These are phyloP conservation scores for Dione juno DNA, from an alignment of 2,888 invertebrate species.

Conservation along the genomic window DNA sequence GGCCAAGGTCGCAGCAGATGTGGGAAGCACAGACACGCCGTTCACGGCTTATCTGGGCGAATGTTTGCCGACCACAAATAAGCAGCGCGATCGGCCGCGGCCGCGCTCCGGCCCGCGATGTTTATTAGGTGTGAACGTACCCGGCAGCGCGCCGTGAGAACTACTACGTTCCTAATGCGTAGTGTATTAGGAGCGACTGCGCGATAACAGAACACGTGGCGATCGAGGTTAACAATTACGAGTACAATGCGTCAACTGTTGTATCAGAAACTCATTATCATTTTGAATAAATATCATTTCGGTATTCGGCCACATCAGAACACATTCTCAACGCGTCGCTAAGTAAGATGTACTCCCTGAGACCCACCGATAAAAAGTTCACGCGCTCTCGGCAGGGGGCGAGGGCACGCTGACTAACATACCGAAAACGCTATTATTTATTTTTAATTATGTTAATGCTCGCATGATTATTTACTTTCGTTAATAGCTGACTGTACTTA, in stretches of 20 bases:
- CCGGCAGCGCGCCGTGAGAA: constrained; percentile 73
- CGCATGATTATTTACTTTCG: constrained; percentile 75
- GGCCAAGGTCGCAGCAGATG: constrained; percentile 82
- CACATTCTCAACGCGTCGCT: constrained; percentile 34
- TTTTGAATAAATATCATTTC: constrained; percentile 22
- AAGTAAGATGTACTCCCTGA: constrained; percentile 50
- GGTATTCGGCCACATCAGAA: constrained; percentile 19
- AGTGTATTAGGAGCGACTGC: constrained; percentile 60
- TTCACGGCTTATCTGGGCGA: constrained; percentile 74
- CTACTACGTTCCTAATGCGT: constrained; percentile 55
- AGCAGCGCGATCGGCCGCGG: constrained; percentile 64
- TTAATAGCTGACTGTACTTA: constrained; percentile 53
- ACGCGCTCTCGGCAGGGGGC: constrained; percentile 77
- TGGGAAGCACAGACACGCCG: constrained; percentile 78
- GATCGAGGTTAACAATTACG: constrained; percentile 53
- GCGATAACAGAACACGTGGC: constrained; percentile 72
- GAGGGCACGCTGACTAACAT: constrained; percentile 69
- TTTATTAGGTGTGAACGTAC: constrained; percentile 75
- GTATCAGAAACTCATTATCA: constrained; percentile 16
- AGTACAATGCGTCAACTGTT: constrained; percentile 54
- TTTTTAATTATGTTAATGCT: constrained; percentile 79
- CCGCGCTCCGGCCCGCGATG: constrained; percentile 56
- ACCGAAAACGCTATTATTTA: constrained; percentile 74
- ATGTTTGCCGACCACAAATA: constrained; percentile 78
- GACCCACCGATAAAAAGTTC: constrained; percentile 74